Evolutionary conservation across 2,888 invertebrate genomes (phyloP).

Genomic region (Macaria notata): DNA sequence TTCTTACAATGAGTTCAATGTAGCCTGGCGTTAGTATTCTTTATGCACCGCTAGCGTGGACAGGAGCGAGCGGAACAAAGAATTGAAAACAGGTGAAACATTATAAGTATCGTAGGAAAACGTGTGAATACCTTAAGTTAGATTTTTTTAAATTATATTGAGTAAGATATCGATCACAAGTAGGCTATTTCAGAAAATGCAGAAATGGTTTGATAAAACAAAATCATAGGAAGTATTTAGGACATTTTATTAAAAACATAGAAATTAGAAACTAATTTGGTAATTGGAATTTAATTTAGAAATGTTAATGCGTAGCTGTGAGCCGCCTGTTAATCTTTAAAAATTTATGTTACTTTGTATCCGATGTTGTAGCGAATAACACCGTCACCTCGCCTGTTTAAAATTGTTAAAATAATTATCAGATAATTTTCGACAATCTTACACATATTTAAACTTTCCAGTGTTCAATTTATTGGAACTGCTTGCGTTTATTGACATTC

Average conservation of each 20-base stretch:
- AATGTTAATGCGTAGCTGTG: no score
- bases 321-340: background rate
- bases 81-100: background rate
- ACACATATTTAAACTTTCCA: slow-evolving; percentile 27
- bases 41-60: background rate
- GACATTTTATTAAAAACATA: no score
- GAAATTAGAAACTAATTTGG: no score
- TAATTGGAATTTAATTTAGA: no score
- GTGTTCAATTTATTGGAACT: slow-evolving; percentile 15
- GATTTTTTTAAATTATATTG: no score
- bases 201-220: no score
- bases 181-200: no score
- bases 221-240: no score
- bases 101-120: background rate
- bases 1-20: slow-evolving; percentile 28
- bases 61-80: background rate
- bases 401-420: slow-evolving; percentile 27
- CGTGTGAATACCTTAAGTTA: no score
- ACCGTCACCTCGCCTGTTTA: slow-evolving; percentile 10
- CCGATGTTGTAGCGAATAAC: slow-evolving; percentile 4
- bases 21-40: slow-evolving; percentile 20
- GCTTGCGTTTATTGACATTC: no score
- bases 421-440: slow-evolving; percentile 21
- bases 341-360: slow-evolving; percentile 14
- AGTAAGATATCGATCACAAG: no score